Percentiles rank a stretch among this genome's conserved stretches.
phyloP scores from a whole-genome alignment of 2,888 invertebrate species.

The Acholoe squamosa region DNA sequence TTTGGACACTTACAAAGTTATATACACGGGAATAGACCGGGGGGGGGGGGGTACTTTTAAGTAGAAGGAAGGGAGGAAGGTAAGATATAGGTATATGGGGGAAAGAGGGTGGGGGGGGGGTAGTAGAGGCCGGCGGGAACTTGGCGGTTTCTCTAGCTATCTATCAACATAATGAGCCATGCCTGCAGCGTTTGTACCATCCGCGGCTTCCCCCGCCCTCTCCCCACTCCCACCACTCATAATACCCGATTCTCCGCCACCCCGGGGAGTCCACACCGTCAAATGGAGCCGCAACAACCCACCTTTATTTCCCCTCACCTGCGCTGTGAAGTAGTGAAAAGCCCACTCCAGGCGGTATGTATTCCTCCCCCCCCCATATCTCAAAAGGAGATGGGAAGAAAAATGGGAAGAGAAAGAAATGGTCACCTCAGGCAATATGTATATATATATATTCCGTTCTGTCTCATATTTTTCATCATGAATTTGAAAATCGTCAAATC shows the following conservation, averaged over 20 bases:
- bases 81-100: no score
- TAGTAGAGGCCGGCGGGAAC: neutral
- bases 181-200: conserved; percentile 40
- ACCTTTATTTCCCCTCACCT: conserved; percentile 12
- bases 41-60: no score
- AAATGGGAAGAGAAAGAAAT: neutral
- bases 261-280: neutral
- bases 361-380: neutral
- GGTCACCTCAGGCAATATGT: neutral
- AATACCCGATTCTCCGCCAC: conserved; percentile 34
- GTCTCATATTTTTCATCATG: neutral
- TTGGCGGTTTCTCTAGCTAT: conserved; percentile 40
- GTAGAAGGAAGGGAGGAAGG: no score
- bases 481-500: no score
- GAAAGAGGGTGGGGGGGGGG: neutral
- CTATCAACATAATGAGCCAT: conserved; percentile 49
- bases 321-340: neutral
- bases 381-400: neutral
- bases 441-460: neutral
- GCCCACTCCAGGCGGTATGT: neutral
- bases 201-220: conserved; percentile 42
- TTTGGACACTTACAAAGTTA: no score
- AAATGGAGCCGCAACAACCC: neutral
- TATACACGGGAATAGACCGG: no score
- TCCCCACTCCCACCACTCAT: neutral